phyloP scores from a whole-genome alignment of 2,888 invertebrate genomes.

The Ptychoptera albimana region DNA sequence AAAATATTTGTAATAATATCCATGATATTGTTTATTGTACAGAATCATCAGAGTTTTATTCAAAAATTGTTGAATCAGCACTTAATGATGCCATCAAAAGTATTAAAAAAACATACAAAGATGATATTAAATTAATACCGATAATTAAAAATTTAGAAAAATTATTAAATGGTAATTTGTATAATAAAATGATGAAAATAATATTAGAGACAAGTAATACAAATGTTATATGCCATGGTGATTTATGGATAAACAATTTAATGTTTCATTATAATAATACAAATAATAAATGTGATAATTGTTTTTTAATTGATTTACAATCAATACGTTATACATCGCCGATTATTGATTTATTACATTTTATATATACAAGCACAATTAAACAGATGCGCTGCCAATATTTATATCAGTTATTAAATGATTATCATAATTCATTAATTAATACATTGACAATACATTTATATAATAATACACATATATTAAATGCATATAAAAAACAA shows the following conservation, averaged over 20 bases:
- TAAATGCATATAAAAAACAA: background rate
- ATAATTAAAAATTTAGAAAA: slow-evolving; percentile 19
- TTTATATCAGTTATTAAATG: slow-evolving; percentile 19
- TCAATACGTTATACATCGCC: slow-evolving; percentile 26
- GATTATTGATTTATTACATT: slow-evolving; percentile 26
- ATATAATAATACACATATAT: background rate
- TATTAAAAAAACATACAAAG: slow-evolving; percentile 17
- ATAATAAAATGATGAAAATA: slow-evolving; percentile 14
- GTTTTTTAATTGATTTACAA: slow-evolving; percentile 26
- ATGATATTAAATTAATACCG: slow-evolving; percentile 19
- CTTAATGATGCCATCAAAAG: slow-evolving; percentile 23
- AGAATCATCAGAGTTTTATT: slow-evolving; percentile 22
- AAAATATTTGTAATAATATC: slow-evolving; percentile 15
- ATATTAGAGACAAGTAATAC: slow-evolving; percentile 11
- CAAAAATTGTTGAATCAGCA: slow-evolving; percentile 19
- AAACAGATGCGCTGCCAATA: slow-evolving; percentile 20
- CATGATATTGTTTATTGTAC: slow-evolving; percentile 24
- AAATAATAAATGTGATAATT: slow-evolving; percentile 12
- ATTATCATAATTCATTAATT: slow-evolving; percentile 19
- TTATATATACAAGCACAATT: slow-evolving; percentile 27
- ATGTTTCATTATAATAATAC: slow-evolving; percentile 18
- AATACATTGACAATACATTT: slow-evolving; percentile 13
- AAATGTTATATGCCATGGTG: slow-evolving; percentile 27
- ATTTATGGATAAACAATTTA: slow-evolving; percentile 28
- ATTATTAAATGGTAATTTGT: slow-evolving; percentile 17